Base-by-base conservation (phyloP, 2,113 vertebrate species). In the Perccottus glenii region DNA sequence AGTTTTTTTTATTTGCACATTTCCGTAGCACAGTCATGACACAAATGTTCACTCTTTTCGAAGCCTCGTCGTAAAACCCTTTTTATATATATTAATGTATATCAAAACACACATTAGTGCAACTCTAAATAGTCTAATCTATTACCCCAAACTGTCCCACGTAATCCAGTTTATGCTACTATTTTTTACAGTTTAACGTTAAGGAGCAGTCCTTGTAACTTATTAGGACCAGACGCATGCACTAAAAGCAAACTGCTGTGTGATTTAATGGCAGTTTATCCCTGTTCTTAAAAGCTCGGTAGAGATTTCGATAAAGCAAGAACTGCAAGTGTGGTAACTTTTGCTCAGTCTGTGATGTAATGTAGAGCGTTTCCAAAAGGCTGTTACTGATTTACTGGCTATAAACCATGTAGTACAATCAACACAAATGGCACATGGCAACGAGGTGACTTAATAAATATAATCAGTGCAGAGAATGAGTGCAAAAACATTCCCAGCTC, bases 371-470 rank as follows among this genome's bases (percentile, higher is more conserved):
- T 33, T 72, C 50, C 35, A 47, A 6, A 47, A 67, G 35, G 16
- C 33, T 47, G 16, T 66, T 53, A 64, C 27, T 57, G 19, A 67
- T 63, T 77, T 52, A 57, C 43, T 65, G 48, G 11, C 45, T 53
- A 59, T 62, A 56, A 69, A 73, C 49, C 40, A 10, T 1, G 7
- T 15, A 32, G 73, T 52, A 14, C 62, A 69, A 56, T 47, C n/a
- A 16, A 51, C 66, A 50, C 49, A 19, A 60, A 8, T 44, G 51
- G 60, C 75, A 74, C 73, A 59, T 64, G 71, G 67, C 16, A 60
- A 36, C 60, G 49, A 58, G 16, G n/a, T 59, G 57, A 58, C 43
- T 51, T 40, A 46, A 68, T 64, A 33, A 68, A 78, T 63, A 46
- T 63, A 47, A 60, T 71, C 55, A 64, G 46, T 67, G 43, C 36